A percentile compares a stretch with the other conserved stretches of the same genome.
These are phyloP conservation scores for Harpagus bidentatus DNA, from an alignment of 2,113 vertebrate genomes.

Conservation along the genomic window DNA sequence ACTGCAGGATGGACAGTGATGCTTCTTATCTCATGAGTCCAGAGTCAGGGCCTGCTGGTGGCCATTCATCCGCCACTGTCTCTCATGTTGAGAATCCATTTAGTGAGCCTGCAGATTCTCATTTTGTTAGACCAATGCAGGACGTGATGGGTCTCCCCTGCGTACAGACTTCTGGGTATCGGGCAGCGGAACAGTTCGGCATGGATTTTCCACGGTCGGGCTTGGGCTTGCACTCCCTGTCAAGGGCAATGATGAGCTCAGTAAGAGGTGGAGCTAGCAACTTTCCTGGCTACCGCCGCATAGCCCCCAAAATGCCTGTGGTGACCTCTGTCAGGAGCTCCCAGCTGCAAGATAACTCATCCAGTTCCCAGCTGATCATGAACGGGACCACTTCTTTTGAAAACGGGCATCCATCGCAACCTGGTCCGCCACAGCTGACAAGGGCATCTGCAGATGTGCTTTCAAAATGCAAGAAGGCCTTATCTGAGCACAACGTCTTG, in stretches of 20 bases:
- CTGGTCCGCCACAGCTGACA: slow-evolving; percentile 86
- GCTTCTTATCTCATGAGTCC: slow-evolving; percentile 83
- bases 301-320: slow-evolving; percentile 88
- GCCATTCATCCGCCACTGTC: slow-evolving; percentile 73
- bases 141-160: slow-evolving; percentile 81
- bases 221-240: slow-evolving; percentile 86
- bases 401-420: slow-evolving; percentile 68
- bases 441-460: slow-evolving; percentile 94
- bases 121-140: slow-evolving; percentile 86
- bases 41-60: slow-evolving; percentile 68
- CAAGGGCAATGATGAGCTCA: slow-evolving; percentile 77
- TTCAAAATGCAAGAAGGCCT: slow-evolving; percentile 96
- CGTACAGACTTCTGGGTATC: slow-evolving; percentile 71
- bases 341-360: slow-evolving; percentile 79
- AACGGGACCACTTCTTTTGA: slow-evolving; percentile 77
- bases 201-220: slow-evolving; percentile 89
- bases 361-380: slow-evolving; percentile 81
- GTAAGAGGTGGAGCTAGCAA: slow-evolving; percentile 75
- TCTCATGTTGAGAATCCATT: slow-evolving; percentile 79
- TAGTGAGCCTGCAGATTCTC: slow-evolving; percentile 79
- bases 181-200: slow-evolving; percentile 81
- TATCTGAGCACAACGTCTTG: slow-evolving; percentile 96
- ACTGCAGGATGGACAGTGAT: slow-evolving; percentile 80
- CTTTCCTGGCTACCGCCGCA: slow-evolving; percentile 90
- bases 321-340: slow-evolving; percentile 80